Base-by-base conservation (phyloP, 37 sponge, comb jelly and placozoan species). In the Beroe forskalii region DNA sequence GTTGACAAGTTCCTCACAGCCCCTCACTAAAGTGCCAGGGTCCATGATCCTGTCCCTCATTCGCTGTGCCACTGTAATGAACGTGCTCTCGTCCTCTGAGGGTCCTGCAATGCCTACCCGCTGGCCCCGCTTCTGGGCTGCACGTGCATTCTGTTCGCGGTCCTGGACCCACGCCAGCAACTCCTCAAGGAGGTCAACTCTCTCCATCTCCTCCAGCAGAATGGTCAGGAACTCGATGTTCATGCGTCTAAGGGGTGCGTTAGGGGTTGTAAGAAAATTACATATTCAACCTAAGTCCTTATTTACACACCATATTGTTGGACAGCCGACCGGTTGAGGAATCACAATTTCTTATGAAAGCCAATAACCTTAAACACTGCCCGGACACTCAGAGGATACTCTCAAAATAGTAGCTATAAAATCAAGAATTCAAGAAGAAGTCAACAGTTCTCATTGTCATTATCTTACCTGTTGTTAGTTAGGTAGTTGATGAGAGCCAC, bases 191-290 rank as follows among this genome's bases (percentile, higher is more conserved):
- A 72, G 75, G 35, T 72, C 75, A 36, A 72, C 75, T 72, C 75
- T 72, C 37, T 72, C 75, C 75, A 72, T 72, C 20, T 72, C 75
- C 22, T 72, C 75, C 6, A 72, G 75, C 20, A 72, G 39, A 30
- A 72, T 72, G 8, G 75, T 72, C 40, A 72, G 75, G 75, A 72
- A 72, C 40, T 72, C 75, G 14, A 72, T 72, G 40, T 72, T 72
- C 40, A 72, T 33, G 19, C 75, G 23, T 39, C 75, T 72, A n/a
- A n/a, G 67, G 28, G 20, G 67, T n/a, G 28, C 8, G 28, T 25
- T n/a, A 25, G n/a, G n/a, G n/a, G 9, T 9, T 20, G 9, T 55
- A 20, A 20, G 60, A 9, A 55, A 17, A 20, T 55, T 17, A 55
- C 9, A 55, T 9, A 55, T 55, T n/a, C 60, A 20, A 20, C 9